Percentiles rank a stretch among this genome's conserved stretches.
Conservation (phyloP, 2,113 vertebrate genomes). For the Lamprotornis superbus region DNA sequence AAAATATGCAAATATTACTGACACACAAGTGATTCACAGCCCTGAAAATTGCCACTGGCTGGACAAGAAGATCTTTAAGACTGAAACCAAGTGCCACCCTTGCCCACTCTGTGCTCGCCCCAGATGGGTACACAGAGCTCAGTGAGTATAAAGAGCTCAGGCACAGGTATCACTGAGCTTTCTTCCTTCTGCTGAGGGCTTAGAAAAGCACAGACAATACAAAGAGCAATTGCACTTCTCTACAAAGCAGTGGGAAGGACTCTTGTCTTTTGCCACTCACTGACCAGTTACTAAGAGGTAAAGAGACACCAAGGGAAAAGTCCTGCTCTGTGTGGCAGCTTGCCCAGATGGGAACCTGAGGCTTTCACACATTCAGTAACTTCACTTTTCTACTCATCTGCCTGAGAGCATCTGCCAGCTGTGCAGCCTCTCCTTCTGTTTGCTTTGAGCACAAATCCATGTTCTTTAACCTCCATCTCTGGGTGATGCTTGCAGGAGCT, state of each 20-base stretch:
- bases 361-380: not conserved
- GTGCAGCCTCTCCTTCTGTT: not conserved
- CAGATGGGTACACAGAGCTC: not conserved
- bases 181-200: not conserved
- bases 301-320: not conserved
- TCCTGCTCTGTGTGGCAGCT: not conserved
- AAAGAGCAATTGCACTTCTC: not conserved
- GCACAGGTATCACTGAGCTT: not conserved
- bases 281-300: not conserved
- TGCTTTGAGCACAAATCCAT: not conserved
- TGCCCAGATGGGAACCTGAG: not conserved
- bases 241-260: not conserved
- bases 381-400: not conserved
- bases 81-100: not conserved
- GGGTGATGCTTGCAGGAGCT: not conserved
- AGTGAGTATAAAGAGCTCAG: accelerated
- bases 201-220: not conserved
- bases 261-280: not conserved
- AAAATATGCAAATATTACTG: not conserved
- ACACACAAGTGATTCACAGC: not conserved
- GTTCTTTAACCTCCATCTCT: not conserved
- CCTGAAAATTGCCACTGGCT: not conserved
- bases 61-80: not conserved
- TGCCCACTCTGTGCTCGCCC: not conserved
- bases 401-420: not conserved